Conservation (phyloP, 2,797 vertebrate species). For the Darevskia nairensis region DNA sequence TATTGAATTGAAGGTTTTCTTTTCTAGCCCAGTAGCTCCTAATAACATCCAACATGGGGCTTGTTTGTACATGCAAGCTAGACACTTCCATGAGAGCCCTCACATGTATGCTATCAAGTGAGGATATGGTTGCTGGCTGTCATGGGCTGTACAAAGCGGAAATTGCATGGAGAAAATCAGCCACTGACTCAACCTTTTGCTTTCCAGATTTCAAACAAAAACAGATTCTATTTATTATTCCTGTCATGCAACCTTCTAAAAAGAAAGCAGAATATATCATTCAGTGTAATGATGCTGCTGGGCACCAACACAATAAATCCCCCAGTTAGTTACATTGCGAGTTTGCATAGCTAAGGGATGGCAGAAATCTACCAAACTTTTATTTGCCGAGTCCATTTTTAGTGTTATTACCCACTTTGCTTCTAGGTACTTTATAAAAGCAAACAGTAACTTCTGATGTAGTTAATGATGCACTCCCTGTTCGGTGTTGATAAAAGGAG, state of each 20-base stretch:
- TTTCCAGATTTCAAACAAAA: constrained; percentile 24
- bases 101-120: neutral
- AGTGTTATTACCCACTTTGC: constrained; percentile 28
- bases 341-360: neutral
- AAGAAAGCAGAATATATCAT: constrained; percentile 44
- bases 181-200: neutral
- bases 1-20: neutral
- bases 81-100: neutral
- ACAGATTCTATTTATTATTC: constrained; percentile 19
- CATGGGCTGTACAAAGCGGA: neutral
- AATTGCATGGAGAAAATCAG: neutral
- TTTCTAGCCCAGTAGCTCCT: neutral
- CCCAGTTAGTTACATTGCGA: constrained; percentile 30
- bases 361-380: constrained; percentile 24
- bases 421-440: constrained; percentile 38
- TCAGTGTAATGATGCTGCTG: constrained; percentile 23
- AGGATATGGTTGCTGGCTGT: neutral
- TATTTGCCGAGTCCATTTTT: constrained; percentile 36
- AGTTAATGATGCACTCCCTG: constrained; percentile 31
- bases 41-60: neutral
- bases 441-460: constrained; percentile 10
- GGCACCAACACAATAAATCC: constrained; percentile 17
- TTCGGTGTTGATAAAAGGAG: constrained; percentile 27
- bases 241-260: constrained; percentile 26
- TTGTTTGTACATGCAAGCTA: neutral